These are phyloP conservation scores for Mormyrus lacerda DNA, from an alignment of 2,113 vertebrate species.

Conservation along the genomic window DNA sequence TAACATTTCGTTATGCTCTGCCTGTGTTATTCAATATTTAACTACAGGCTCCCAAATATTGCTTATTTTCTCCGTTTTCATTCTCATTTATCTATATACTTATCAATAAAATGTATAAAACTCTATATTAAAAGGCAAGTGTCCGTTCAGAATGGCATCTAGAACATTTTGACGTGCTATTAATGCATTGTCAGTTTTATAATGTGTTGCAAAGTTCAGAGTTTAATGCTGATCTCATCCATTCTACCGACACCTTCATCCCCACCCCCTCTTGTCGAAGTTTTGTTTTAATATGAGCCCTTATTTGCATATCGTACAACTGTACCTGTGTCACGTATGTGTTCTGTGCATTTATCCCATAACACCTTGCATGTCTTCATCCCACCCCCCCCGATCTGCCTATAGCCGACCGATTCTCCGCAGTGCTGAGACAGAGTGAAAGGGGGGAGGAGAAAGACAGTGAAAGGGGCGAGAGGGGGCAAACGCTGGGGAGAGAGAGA, in stretches of 20 bases:
- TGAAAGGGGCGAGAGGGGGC: neutral
- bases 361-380: neutral
- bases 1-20: neutral
- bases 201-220: neutral
- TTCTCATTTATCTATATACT: neutral
- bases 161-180: neutral
- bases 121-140: neutral
- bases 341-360: neutral
- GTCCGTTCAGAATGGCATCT: neutral
- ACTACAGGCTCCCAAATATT: neutral
- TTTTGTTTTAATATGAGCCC: neutral
- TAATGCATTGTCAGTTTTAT: neutral
- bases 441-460: conserved; percentile 18
- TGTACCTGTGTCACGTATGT: neutral
- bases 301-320: neutral
- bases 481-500: conserved; percentile 1
- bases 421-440: conserved; percentile 49
- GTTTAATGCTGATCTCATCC: neutral
- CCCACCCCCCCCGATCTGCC: neutral
- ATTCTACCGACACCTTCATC: neutral
- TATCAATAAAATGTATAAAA: neutral
- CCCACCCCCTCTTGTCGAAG: neutral
- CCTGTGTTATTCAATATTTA: neutral
- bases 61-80: neutral
- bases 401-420: conserved; percentile 53